phyloP scores from a whole-genome alignment of 2,797 vertebrate species.

The Pitangus sulphuratus region DNA sequence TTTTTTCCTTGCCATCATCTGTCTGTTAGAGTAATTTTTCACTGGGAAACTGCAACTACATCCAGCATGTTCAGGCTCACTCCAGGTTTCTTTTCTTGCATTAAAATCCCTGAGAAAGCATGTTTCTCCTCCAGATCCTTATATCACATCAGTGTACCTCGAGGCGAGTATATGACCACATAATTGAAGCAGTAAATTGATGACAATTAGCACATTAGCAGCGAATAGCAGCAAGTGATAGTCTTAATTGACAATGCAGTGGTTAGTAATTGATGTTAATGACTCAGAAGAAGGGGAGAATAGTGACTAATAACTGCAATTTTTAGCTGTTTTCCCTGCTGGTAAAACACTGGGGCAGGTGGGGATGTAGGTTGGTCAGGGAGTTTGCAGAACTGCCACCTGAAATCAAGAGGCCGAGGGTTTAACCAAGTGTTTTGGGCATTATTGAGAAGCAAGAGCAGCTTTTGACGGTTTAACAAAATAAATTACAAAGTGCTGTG shows the following conservation, averaged over 20 bases:
- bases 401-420: not conserved
- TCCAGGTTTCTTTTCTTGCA: not conserved
- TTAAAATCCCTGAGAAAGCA: not conserved
- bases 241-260: constrained; percentile 51
- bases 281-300: constrained; percentile 34
- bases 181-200: constrained; percentile 65
- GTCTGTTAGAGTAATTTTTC: not conserved
- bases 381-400: not conserved
- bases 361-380: not conserved
- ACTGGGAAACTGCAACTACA: not conserved
- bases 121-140: not conserved
- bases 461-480: not conserved
- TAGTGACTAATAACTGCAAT: constrained; percentile 12
- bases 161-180: constrained; percentile 52
- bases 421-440: not conserved
- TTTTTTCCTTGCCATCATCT: not conserved
- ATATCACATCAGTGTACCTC: not conserved
- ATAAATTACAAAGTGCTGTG: not conserved
- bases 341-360: not conserved
- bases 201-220: constrained; percentile 65
- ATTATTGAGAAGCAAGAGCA: not conserved
- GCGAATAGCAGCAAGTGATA: constrained; percentile 52
- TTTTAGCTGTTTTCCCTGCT: not conserved
- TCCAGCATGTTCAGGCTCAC: not conserved
- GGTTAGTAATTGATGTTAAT: constrained; percentile 54